Evolutionary conservation across 2,888 invertebrate genomes (phyloP).

Genomic region (Aporophyla lueneburgensis): DNA sequence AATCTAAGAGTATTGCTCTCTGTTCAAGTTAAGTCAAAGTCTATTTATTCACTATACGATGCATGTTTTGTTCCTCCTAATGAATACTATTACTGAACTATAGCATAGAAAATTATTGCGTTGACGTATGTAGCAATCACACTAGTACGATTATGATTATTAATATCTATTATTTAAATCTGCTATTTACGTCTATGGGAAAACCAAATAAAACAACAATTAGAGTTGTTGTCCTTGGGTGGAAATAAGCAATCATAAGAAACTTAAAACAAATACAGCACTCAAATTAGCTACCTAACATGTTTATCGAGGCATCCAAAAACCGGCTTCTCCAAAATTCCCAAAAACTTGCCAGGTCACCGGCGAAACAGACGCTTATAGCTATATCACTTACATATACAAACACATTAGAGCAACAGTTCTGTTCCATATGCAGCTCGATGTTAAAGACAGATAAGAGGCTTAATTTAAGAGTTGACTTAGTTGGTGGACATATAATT

Average conservation of each 20-base stretch:
- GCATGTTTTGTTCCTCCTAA: slow-evolving; percentile 5
- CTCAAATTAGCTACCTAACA: slow-evolving; percentile 41
- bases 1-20: slow-evolving; percentile 1
- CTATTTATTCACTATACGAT: not conserved
- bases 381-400: slow-evolving; percentile 6
- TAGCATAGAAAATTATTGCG: slow-evolving; percentile 37
- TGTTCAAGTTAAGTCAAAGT: slow-evolving; percentile 1
- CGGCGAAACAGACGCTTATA: slow-evolving; percentile 17
- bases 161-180: slow-evolving; percentile 64
- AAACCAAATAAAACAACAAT: slow-evolving; percentile 66
- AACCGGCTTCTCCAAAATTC: slow-evolving; percentile 52
- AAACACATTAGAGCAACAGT: slow-evolving; percentile 2
- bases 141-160: slow-evolving; percentile 39
- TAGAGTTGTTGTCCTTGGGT: slow-evolving; percentile 59
- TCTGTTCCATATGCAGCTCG: slow-evolving; percentile 7
- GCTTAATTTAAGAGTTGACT: slow-evolving; percentile 39
- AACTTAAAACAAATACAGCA: slow-evolving; percentile 36
- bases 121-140: slow-evolving; percentile 46
- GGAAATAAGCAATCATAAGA: slow-evolving; percentile 35
- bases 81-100: slow-evolving; percentile 12
- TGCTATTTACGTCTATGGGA: slow-evolving; percentile 62
- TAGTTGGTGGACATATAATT: slow-evolving; percentile 67
- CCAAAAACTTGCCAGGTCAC: slow-evolving; percentile 42
- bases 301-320: slow-evolving; percentile 36
- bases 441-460: slow-evolving; percentile 45